Base-by-base conservation (phyloP, 2,888 invertebrate species). In the Diarsia mendica region DNA sequence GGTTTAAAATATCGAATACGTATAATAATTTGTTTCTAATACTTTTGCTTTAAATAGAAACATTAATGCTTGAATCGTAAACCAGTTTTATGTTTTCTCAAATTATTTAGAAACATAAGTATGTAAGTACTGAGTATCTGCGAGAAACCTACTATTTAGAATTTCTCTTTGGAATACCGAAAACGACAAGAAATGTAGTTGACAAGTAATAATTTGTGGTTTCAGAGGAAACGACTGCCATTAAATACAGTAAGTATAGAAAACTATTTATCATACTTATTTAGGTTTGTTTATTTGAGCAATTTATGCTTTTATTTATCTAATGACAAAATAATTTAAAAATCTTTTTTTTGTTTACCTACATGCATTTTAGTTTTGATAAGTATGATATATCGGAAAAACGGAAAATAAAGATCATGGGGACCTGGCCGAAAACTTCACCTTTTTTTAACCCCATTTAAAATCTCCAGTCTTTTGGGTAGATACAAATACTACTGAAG, bases 91-190 rank as follows among this genome's bases (percentile, higher is more conserved):
- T 20, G 18, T 33, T 60, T 75, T 67, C 58, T 63, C 48, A 61
- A 65, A 65, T 48, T 55, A 13, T 63, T 49, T 44, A 75, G 23
- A 55, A 55, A 53, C 13, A 9, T 20, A 46, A 15, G 5, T 72
- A 15, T 0, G 2, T 23, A 67, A 0, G 1, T 11, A 48, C 9
- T 33, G 18, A 70, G n/a, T 68, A 51, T 79, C 65, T 63, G 11
- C 60, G 70, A 81, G 88, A 81, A 85, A 83, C 66, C 77, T 77
- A 55, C 72, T 80, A 71, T 69, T 88, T 84, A 86, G 53, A 74
- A 73, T 86, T 86, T 86, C 88, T 80, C 84, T 80, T 76, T 44
- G 39, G 33, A 75, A 72, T 67, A 70, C 67, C 58, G 63, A 79
- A 77, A 77, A 61, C 75, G 73, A 72, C 64, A 58, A 74, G 76